phyloP scores from a whole-genome alignment of 2,113 vertebrate species.

The Desmodus rotundus region DNA sequence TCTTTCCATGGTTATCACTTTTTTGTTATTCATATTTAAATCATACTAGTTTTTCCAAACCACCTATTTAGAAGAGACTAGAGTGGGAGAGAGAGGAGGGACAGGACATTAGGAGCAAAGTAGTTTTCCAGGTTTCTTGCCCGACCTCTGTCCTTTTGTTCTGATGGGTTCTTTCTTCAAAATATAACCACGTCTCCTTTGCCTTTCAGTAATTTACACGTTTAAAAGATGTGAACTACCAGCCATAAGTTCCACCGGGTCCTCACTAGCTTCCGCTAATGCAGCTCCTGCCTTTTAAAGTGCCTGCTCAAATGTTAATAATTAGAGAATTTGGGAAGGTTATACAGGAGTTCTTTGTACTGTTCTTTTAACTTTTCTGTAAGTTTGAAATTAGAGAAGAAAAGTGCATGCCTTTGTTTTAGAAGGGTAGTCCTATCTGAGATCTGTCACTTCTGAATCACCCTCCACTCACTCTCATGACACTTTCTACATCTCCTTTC shows the following conservation, averaged over 20 bases:
- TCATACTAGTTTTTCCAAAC: background rate
- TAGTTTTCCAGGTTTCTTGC: background rate
- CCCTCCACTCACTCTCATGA: background rate
- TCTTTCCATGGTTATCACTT: background rate
- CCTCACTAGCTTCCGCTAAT: background rate
- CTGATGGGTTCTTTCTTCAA: background rate
- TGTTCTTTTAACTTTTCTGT: background rate
- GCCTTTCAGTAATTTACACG: background rate
- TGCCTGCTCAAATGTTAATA: background rate
- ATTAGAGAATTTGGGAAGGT: background rate
- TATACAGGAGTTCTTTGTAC: background rate
- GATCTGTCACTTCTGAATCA: background rate
- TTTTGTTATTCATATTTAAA: slow-evolving; percentile 32
- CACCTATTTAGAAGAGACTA: background rate
- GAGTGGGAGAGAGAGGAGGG: background rate
- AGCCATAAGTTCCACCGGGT: background rate
- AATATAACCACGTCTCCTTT: background rate
- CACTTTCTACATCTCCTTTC: background rate
- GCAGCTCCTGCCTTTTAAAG: slow-evolving; percentile 13
- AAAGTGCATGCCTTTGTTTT: background rate
- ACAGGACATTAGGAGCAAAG: background rate
- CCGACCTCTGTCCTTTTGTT: background rate
- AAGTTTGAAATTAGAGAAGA: slow-evolving; percentile 2
- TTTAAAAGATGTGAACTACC: background rate
- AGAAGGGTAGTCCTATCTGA: background rate